Evolutionary conservation across 37 sponge, comb jelly and placozoan genomes (phyloP), one percentile per base, ranked within the genome.

Genomic region (Beroe ovata): DNA sequence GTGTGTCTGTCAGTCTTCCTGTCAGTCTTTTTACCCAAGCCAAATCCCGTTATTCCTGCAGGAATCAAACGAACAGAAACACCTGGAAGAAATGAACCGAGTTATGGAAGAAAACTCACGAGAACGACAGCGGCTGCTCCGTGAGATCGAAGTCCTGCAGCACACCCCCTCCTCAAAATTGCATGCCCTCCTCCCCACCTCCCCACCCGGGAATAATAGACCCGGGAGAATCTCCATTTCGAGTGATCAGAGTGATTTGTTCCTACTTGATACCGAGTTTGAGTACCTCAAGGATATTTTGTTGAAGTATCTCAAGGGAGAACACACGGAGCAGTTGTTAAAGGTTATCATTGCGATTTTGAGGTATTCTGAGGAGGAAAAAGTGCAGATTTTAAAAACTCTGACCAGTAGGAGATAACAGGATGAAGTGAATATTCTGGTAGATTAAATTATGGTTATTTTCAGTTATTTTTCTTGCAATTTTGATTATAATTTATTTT

Each of bases 51-150:
- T n/a, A n/a, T 47, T 77, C 47, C 22, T 42, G 28, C 84, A 77
- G 84, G 84, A 77, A 40, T 40, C 47, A 0, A 40, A 26, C 28
- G 84, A 77, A 25, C 84, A 77, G 84, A 8, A 36, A 23, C 42
- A 77, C 38, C 54, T 77, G 0, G 84, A 77, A 25, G 84, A 77
- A 1, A 36, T 77, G 28, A 77, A 77, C 84, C 35, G 54, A 38
- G 84, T 77, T 6, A 77, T 77, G 84, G 42, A 39, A 20, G 84
- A 77, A 16, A 77, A 36, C 54, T 42, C 54, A 42, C 42, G 84
- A 40, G 84, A 77, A 42, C 35, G 84, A 77, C 84, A 77, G 23
- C 42, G 54, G 41, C 84, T 77, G 21, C 84, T 77, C 84, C 41
- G 47, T 2, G 84, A 77, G 41, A 28, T 77, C 8, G 84, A 77